A percentile compares a stretch with the other conserved stretches of the same genome.
Conservation (phyloP, 2,888 invertebrate species). For the Leptopilina myrica region DNA sequence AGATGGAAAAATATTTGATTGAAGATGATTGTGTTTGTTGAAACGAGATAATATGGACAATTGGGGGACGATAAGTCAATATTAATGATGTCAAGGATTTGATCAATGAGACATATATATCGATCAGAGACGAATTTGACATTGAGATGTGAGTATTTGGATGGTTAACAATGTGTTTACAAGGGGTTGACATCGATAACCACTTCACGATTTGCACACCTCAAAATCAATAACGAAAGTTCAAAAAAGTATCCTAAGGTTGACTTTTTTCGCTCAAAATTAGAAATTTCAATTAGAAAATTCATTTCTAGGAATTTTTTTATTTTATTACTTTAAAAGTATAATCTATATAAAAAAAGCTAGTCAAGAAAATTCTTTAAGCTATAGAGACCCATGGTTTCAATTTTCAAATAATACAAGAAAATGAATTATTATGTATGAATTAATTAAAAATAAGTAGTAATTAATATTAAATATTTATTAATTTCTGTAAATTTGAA, state of each 20-base stretch:
- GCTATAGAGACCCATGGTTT: no score
- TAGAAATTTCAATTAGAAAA: neutral
- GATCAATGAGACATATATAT: slow-evolving; percentile 37
- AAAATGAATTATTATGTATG: no score
- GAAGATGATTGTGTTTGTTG: neutral
- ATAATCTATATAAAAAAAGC: no score
- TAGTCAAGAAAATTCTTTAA: no score
- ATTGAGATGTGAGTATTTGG: slow-evolving; percentile 32
- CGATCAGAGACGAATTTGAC: neutral
- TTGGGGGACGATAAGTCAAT: neutral
- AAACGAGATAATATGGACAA: neutral
- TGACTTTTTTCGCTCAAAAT: no score
- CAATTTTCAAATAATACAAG: no score
- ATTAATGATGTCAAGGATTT: slow-evolving; percentile 48
- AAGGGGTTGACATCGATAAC: slow-evolving; percentile 61
- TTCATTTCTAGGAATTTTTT: no score
- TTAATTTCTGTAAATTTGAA: no score
- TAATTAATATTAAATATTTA: no score
- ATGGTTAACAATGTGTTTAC: slow-evolving; percentile 61
- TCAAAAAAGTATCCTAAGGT: no score
- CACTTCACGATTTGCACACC: slow-evolving; percentile 57
- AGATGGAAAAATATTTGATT: neutral
- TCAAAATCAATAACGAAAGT: slow-evolving; percentile 46
- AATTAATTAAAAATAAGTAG: no score
- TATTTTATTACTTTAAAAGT: no score